Base-by-base conservation (phyloP, 2,888 invertebrate genomes). In the Eulithis testata region DNA sequence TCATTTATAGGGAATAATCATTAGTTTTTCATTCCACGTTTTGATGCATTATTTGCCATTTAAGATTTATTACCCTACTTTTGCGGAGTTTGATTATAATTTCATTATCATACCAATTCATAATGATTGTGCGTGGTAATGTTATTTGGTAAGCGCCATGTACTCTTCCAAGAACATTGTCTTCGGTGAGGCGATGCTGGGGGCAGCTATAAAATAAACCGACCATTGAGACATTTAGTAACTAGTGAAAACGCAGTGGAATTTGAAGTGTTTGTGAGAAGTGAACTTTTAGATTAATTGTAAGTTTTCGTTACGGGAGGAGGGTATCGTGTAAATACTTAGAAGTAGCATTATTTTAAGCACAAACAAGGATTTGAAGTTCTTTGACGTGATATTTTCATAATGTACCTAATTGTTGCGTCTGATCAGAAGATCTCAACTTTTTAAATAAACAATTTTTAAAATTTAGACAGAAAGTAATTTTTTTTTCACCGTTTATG, bases 291-390 rank as follows among this genome's bases (percentile, higher is more conserved):
- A 77, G 72, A 75, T 71, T 68, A 73, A 70, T 58, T 56, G 63
- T 72, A 74, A 75, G 75, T 76, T 73, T 73, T 60, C 63, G 73
- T 73, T 57, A 77, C 78, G 83, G 83, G 83, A 82, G 80, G 84
- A 87, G 85, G 85, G 85, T 86, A 84, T 77, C 40, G 74, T 89
- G 89, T 91, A 90, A 78, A 91, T 90, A 85, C 70, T 74, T 83
- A 82, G 79, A 61, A 61, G 72, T 82, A 81, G 76, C 12, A 69
- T 79, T 79, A 77, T 65, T 69, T 62, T 87, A 89, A 88, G 87
- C 85, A 86, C 89, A 81, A 83, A 79, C 85, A 83, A 87, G 91
- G 91, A 91, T 91, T 91, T 91, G 91, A 91, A 80, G 80, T 82
- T 81, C 81, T 81, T 81, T 79, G 77, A 81, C 84, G 81, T 83